phyloP scores from a whole-genome alignment of 1,140 invertebrate species.

The Solenopsis invicta region DNA sequence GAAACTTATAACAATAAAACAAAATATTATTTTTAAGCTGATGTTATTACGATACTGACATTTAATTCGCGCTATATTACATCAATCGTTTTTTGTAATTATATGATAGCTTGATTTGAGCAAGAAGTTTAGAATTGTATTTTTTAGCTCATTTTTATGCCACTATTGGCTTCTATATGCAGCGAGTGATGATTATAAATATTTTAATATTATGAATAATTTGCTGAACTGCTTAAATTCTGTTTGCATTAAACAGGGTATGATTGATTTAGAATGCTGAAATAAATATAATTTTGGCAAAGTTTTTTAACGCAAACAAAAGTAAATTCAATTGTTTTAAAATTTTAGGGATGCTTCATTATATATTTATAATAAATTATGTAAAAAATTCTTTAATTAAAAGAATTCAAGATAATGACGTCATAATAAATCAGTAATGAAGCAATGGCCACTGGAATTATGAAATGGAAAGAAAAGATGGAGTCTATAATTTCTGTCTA shows the following conservation, averaged over 20 bases:
- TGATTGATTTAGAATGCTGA: neutral
- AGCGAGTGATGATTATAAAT: neutral
- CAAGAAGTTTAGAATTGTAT: neutral
- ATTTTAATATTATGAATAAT: neutral
- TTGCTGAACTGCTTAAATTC: neutral
- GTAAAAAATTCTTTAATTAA: no score
- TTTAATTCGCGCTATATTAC: neutral
- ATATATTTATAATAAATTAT: no score
- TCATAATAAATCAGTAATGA: no score
- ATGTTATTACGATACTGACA: neutral
- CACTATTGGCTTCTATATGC: no score
- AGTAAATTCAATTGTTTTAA: no score
- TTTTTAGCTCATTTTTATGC: neutral
- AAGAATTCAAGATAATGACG: no score
- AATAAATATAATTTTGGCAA: no score
- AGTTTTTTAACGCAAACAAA: no score
- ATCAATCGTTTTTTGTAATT: neutral
- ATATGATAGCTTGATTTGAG: neutral
- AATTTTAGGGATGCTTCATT: no score
- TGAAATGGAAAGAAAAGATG: no score
- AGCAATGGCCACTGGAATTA: no score
- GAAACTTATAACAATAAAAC: neutral
- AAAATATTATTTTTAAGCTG: conserved; percentile 13
- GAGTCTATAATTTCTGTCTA: no score
- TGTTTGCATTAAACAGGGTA: neutral